Base-by-base conservation (phyloP, 2,888 invertebrate species). In the Ochlodes sylvanus region DNA sequence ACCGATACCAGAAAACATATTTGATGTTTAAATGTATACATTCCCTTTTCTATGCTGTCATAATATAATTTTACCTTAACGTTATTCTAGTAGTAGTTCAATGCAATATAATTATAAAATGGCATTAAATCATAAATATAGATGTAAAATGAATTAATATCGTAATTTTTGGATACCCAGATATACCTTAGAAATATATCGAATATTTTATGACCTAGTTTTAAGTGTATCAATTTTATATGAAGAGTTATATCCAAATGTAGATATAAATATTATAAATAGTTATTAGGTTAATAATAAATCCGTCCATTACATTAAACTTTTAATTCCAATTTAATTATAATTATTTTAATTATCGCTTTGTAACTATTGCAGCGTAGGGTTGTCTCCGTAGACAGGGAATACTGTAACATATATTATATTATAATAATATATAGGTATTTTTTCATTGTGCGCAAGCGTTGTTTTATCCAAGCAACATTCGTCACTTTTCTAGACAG, bases 211-310 rank as follows among this genome's bases (percentile, higher is more conserved):
- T 58, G 9, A 42, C 10, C 17, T 66, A 60, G 41, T 54, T 52
- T 42, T 55, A 66, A 62, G 56, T 69, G 66, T 57, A 69, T 68
- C 70, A 70, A 68, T 73, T 71, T 71, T 72, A 76, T 70, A 71
- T 74, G 69, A 76, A 77, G 74, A 76, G 74, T 71, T 82, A 81
- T 85, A 86, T 85, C 89, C 88, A 89, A 90, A 88, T 90, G 89
- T 90, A 90, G 87, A 88, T 89, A 86, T 88, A 87, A 84, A 86
- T 86, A 85, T 80, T 77, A 79, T 79, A 68, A 66, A 55, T 69
- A 72, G 50, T 27, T 27, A 71, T 72, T n/a, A 70, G 74, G 74
- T 76, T 77, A 78, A 85, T n/a, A 80, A 78, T 27, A 84, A 83
- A 82, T 73, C 82, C 85, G 82, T 89, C 84, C 82, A 73, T 77